phyloP scores from a whole-genome alignment of 2,113 vertebrate genomes.

The Zosterops pallidus region DNA sequence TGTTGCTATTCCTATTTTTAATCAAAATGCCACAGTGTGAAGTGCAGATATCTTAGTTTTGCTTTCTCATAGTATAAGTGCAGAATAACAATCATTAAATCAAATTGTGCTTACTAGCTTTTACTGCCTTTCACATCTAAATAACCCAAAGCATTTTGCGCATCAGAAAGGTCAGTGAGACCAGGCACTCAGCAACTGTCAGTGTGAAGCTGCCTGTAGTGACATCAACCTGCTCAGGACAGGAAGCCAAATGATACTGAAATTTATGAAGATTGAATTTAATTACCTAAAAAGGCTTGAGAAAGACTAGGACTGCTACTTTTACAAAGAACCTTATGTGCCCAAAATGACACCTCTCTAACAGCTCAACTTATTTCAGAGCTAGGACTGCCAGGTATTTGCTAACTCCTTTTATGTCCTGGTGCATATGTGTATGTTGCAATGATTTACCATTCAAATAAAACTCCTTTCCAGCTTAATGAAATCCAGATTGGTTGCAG shows the following conservation, averaged over 20 bases:
- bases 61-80: background rate
- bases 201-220: background rate
- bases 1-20: background rate
- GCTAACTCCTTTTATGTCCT: background rate
- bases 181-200: background rate
- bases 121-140: slow-evolving; percentile 25
- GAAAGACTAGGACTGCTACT: background rate
- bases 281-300: background rate
- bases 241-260: background rate
- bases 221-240: slow-evolving; percentile 3
- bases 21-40: background rate
- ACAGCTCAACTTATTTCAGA: background rate
- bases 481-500: background rate
- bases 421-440: background rate
- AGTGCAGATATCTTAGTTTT: background rate
- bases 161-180: background rate
- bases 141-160: slow-evolving; percentile 1
- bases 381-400: background rate
- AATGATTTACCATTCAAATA: background rate
- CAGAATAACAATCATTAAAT: background rate
- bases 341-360: background rate
- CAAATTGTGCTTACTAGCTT: background rate
- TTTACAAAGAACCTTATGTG: background rate
- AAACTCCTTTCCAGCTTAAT: background rate
- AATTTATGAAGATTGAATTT: background rate